Evolutionary conservation across 2,888 invertebrate genomes (phyloP).

Genomic region (Zaprionus lineosus): DNA sequence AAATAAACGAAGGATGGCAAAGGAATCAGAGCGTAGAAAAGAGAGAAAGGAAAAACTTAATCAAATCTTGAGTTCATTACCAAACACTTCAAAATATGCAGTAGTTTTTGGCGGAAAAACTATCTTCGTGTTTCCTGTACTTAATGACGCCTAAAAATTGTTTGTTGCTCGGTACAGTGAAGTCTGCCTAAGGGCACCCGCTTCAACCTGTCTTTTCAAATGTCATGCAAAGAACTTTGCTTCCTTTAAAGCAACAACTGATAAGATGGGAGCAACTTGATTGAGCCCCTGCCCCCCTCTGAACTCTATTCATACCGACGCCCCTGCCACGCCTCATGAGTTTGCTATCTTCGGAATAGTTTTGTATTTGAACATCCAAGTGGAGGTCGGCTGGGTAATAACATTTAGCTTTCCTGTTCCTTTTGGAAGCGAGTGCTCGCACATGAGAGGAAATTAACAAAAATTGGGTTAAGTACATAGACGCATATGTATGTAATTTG

Average conservation of each 20-base stretch:
- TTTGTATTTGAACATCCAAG: conserved; percentile 1
- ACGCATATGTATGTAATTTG: not conserved
- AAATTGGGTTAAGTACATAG: conserved; percentile 62
- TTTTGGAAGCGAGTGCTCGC: conserved; percentile 4
- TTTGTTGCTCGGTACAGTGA: too few species aligned
- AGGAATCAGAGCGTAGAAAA: conserved; percentile 1
- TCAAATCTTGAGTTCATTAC: conserved; percentile 30
- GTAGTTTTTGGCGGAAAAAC: conserved; percentile 1
- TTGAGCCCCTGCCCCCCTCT: too few species aligned
- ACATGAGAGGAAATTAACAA: conserved; percentile 37
- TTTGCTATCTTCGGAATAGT: conserved; percentile 1
- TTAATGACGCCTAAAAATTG: too few species aligned
- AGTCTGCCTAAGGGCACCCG: too few species aligned
- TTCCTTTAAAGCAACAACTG: too few species aligned
- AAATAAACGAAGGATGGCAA: not conserved
- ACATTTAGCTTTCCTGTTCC: conserved; percentile 12
- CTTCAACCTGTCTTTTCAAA: too few species aligned
- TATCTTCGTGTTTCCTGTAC: too few species aligned
- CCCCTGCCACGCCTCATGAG: not conserved
- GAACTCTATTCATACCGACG: too few species aligned
- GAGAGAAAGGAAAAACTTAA: conserved; percentile 18
- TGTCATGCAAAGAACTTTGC: too few species aligned
- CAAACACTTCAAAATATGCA: conserved; percentile 21
- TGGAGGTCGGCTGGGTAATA: conserved; percentile 15
- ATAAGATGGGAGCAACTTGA: too few species aligned